These are phyloP conservation scores for Achroia grisella DNA, from an alignment of 1,140 invertebrate genomes.

Conservation along the genomic window DNA sequence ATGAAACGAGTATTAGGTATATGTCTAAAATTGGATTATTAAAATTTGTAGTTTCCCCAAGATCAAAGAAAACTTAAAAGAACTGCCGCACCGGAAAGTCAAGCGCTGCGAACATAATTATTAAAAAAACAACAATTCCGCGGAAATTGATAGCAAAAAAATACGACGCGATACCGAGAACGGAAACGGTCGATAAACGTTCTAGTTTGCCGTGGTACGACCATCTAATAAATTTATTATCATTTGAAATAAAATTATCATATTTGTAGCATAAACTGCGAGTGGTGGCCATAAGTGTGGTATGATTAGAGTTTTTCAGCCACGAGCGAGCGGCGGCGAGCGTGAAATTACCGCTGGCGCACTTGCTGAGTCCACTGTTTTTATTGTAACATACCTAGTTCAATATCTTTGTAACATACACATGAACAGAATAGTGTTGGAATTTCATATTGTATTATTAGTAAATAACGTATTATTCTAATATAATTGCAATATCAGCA, in stretches of 20 bases:
- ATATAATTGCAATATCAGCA: too few species aligned
- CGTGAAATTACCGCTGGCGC: conserved; percentile 51
- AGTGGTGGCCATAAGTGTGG: conserved; percentile 36
- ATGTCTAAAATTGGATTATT: neutral
- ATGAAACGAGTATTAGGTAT: neutral
- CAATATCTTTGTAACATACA: too few species aligned
- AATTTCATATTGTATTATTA: neutral
- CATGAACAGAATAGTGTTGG: too few species aligned
- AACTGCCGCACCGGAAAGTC: conserved; percentile 23
- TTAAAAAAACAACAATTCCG: conserved; percentile 28
- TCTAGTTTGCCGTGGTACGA: conserved; percentile 29
- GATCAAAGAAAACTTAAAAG: conserved; percentile 16
- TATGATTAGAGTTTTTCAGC: conserved; percentile 49
- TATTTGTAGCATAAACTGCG: conserved; percentile 48
- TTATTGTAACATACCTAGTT: neutral
- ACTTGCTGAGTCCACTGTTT: conserved; percentile 13
- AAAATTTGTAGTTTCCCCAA: conserved; percentile 5
- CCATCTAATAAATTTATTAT: conserved; percentile 43
- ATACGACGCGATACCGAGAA: conserved; percentile 27
- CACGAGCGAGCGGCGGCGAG: conserved; percentile 23
- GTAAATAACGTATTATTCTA: too few species aligned
- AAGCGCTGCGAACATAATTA: conserved; percentile 31
- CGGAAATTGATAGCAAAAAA: conserved; percentile 45
- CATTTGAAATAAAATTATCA: conserved; percentile 56
- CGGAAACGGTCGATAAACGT: conserved; percentile 54